Evolutionary conservation across 2,797 vertebrate genomes (phyloP).

Genomic region (Diplodus puntazzo): DNA sequence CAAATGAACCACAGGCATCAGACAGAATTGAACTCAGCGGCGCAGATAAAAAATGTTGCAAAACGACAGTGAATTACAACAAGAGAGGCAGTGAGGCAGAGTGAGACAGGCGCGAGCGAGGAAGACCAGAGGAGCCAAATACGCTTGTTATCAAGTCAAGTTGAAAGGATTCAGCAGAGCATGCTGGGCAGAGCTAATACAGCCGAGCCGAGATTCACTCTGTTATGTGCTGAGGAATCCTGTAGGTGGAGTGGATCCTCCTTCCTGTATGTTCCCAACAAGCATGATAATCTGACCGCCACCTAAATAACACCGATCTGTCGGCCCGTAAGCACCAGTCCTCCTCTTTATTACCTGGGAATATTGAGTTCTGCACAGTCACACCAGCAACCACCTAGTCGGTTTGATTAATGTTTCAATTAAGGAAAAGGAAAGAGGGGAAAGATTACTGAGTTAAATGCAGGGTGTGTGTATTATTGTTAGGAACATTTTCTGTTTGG

Average conservation of each 20-base stretch:
- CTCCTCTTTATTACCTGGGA: slow-evolving; percentile 53
- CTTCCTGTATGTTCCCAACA: slow-evolving; percentile 62
- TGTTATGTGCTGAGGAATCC: slow-evolving; percentile 66
- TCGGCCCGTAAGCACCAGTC: slow-evolving; percentile 40
- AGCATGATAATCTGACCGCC: slow-evolving; percentile 43
- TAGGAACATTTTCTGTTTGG: slow-evolving; percentile 66
- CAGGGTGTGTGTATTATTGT: slow-evolving; percentile 51
- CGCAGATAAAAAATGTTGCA: slow-evolving; percentile 43
- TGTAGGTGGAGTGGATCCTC: slow-evolving; percentile 77
- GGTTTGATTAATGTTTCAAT: slow-evolving; percentile 75
- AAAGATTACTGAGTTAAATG: slow-evolving; percentile 49
- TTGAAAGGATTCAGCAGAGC: slow-evolving; percentile 62
- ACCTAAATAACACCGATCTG: slow-evolving; percentile 48
- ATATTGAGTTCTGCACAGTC: slow-evolving; percentile 37
- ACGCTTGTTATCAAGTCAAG: slow-evolving; percentile 66
- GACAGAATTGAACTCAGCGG: slow-evolving; percentile 27
- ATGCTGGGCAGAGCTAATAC: slow-evolving; percentile 52
- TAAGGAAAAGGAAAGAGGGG: slow-evolving; percentile 52
- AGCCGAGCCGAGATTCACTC: slow-evolving; percentile 44
- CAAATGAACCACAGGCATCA: slow-evolving; percentile 35
- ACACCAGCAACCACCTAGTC: slow-evolving; percentile 41
- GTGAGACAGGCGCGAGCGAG: slow-evolving; percentile 16
- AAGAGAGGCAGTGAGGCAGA: slow-evolving; percentile 44
- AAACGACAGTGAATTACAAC: slow-evolving; percentile 55
- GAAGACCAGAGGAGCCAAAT: slow-evolving; percentile 44